Conservation (phyloP, 2,888 invertebrate genomes). For the Apeira syringaria region DNA sequence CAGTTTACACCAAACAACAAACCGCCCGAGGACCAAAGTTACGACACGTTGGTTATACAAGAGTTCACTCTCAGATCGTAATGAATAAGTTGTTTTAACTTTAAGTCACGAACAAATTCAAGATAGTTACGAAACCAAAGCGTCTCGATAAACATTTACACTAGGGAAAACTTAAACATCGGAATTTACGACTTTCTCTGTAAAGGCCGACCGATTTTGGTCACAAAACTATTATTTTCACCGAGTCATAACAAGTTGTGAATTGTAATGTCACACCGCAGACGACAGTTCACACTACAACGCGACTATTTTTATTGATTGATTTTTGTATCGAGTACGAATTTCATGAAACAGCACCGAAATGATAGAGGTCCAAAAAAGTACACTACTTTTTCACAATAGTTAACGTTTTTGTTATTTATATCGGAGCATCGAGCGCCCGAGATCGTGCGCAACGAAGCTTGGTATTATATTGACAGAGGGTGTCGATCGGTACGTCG, state of each 20-base stretch:
- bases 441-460: conserved; percentile 59
- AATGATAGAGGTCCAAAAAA: conserved; percentile 50
- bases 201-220: conserved; percentile 40
- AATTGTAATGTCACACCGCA: conserved; percentile 13
- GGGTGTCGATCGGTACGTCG: conserved; percentile 58
- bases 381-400: conserved; percentile 56
- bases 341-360: conserved; percentile 16
- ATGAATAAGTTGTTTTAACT: conserved; percentile 38
- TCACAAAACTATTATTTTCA: conserved; percentile 39
- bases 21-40: conserved; percentile 12
- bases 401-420: conserved; percentile 56
- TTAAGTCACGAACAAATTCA: conserved; percentile 39
- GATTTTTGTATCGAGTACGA: background rate
- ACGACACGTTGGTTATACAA: conserved; percentile 25
- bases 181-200: conserved; percentile 64
- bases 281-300: conserved; percentile 9
- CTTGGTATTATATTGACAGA: conserved; percentile 60
- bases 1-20: conserved; percentile 21
- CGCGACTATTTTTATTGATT: conserved; percentile 2
- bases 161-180: conserved; percentile 46
- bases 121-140: conserved; percentile 51
- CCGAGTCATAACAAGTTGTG: conserved; percentile 26
- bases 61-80: conserved; percentile 30
- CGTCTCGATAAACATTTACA: conserved; percentile 52
- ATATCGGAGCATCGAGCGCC: conserved; percentile 57